Conservation (phyloP, 2,113 vertebrate species). For the Cyanistes caeruleus region DNA sequence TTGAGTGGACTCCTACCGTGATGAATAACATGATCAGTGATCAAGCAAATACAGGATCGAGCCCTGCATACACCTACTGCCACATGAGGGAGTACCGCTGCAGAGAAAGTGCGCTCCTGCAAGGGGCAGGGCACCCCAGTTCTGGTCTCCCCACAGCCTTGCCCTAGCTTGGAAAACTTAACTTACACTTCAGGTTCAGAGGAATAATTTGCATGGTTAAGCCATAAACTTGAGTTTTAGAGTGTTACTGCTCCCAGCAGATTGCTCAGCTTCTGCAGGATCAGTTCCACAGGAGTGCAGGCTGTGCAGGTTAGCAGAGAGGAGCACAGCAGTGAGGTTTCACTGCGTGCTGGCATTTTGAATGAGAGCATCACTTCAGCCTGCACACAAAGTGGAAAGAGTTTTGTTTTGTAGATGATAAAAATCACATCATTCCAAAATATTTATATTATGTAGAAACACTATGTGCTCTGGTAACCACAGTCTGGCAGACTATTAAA, state of each 20-base stretch:
- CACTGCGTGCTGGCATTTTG: neutral
- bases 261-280: neutral
- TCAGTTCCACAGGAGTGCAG: neutral
- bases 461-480: neutral
- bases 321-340: neutral
- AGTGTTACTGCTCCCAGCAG: neutral
- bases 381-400: neutral
- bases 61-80: neutral
- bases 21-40: neutral
- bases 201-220: neutral
- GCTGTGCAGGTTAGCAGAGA: neutral
- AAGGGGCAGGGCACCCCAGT: neutral
- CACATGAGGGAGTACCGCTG: accelerated
- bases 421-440: neutral
- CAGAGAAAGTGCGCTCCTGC: neutral
- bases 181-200: neutral
- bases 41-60: neutral
- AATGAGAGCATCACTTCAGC: neutral
- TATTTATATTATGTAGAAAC: neutral
- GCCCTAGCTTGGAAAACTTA: neutral
- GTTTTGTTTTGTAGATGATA: neutral
- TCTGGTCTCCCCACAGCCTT: neutral
- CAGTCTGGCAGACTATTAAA: neutral
- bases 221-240: neutral
- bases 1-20: neutral